phyloP scores from a whole-genome alignment of 1,140 invertebrate species.

The Lepidotrigona ventralis region DNA sequence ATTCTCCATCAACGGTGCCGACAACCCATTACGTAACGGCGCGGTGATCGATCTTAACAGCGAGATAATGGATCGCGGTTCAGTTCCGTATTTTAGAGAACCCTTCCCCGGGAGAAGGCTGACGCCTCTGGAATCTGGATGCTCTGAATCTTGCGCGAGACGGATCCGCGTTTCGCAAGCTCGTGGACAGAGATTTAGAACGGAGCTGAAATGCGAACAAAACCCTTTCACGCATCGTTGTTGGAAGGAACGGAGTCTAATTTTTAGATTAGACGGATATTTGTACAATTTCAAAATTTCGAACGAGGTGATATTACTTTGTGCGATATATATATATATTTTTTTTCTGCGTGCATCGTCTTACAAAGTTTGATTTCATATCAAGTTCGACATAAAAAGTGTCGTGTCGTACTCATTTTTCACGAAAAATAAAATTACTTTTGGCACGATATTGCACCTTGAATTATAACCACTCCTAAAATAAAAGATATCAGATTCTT shows the following conservation, averaged over 20 bases:
- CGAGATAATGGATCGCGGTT: conserved; percentile 53
- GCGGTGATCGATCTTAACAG: conserved; percentile 62
- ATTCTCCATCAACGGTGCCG: conserved; percentile 59
- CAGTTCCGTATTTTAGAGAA: conserved; percentile 47
- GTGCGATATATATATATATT: no score
- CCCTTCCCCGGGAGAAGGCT: neutral
- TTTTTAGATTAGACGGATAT: neutral
- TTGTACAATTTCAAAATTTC: rapidly evolving
- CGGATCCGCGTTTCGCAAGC: conserved; percentile 21
- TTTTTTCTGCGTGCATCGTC: no score
- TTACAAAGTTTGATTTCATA: no score
- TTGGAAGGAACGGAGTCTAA: neutral
- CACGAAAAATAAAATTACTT: no score
- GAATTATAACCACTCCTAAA: no score
- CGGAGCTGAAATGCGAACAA: no score
- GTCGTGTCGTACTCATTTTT: no score
- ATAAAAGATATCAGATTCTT: no score
- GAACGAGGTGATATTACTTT: neutral
- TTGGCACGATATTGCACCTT: no score
- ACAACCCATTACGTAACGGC: conserved; percentile 57
- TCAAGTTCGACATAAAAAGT: no score
- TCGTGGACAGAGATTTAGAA: neutral
- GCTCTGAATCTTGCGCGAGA: conserved; percentile 4
- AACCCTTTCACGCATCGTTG: neutral
- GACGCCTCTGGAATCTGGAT: conserved; percentile 20